These are phyloP conservation scores for Daphoenositta chrysoptera DNA, from an alignment of 2,113 vertebrate genomes.

Conservation along the genomic window DNA sequence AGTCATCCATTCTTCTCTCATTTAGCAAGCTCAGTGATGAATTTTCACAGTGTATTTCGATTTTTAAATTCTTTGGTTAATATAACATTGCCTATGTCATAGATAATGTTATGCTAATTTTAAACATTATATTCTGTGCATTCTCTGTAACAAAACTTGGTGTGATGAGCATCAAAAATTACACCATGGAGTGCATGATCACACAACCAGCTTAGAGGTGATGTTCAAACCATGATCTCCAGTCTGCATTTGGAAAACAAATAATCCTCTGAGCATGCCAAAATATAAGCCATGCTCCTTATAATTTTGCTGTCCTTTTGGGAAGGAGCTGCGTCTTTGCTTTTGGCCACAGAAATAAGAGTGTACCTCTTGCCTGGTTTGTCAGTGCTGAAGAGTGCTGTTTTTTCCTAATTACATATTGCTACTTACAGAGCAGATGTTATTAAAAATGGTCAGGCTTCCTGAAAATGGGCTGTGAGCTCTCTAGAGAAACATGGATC, in stretches of 20 bases:
- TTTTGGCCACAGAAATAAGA: neutral
- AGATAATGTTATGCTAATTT: neutral
- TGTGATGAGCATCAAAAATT: neutral
- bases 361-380: neutral
- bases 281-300: neutral
- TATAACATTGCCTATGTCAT: neutral
- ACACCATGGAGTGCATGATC: rapidly evolving
- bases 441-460: neutral
- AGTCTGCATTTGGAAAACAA: neutral
- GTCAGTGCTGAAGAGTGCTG: neutral
- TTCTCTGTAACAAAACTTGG: neutral
- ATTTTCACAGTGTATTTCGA: neutral
- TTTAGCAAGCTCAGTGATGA: neutral
- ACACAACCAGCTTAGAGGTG: neutral
- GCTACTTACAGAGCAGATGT: neutral
- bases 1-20: neutral
- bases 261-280: neutral
- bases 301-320: neutral
- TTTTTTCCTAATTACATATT: neutral
- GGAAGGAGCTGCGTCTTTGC: neutral
- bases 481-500: neutral
- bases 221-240: neutral
- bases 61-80: neutral
- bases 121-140: neutral
- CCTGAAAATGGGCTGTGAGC: neutral